These are phyloP conservation scores for Drepana falcataria DNA, from an alignment of 2,888 invertebrate genomes.

Conservation along the genomic window DNA sequence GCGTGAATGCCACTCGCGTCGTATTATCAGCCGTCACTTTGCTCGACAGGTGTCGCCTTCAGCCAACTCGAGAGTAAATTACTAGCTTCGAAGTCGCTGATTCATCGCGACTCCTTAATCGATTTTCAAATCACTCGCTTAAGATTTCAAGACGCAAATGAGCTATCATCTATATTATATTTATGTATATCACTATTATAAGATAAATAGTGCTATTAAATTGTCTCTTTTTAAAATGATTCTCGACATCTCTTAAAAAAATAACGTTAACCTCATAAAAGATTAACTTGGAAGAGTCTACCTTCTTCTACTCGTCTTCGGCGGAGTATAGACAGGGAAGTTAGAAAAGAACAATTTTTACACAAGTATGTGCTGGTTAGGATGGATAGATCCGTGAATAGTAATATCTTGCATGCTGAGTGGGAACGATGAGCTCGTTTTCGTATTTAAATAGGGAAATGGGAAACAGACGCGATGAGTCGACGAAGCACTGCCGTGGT, in stretches of 20 bases:
- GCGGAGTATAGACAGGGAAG: slow-evolving; percentile 14
- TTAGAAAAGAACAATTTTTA: slow-evolving; percentile 15
- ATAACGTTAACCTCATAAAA: no score
- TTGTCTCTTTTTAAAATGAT: no score
- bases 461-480: slow-evolving; percentile 75
- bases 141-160: slow-evolving; percentile 43
- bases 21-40: slow-evolving; percentile 75
- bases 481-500: slow-evolving; percentile 72
- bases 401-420: slow-evolving; percentile 71
- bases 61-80: slow-evolving; percentile 77
- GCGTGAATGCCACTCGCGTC: slow-evolving; percentile 69
- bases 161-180: slow-evolving; percentile 13
- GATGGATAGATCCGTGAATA: slow-evolving; percentile 52
- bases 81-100: slow-evolving; percentile 74
- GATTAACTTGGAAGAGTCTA: no score
- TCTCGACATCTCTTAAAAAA: no score
- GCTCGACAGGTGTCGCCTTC: slow-evolving; percentile 77
- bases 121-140: slow-evolving; percentile 64
- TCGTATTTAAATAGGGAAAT: slow-evolving; percentile 78
- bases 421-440: slow-evolving; percentile 69
- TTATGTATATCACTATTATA: no score
- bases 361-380: slow-evolving; percentile 16
- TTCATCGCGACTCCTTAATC: slow-evolving; percentile 70
- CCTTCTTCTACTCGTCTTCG: no score
- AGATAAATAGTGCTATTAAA: no score